phyloP scores from a whole-genome alignment of 2,797 vertebrate genomes.

The Manis crassicaudata region DNA sequence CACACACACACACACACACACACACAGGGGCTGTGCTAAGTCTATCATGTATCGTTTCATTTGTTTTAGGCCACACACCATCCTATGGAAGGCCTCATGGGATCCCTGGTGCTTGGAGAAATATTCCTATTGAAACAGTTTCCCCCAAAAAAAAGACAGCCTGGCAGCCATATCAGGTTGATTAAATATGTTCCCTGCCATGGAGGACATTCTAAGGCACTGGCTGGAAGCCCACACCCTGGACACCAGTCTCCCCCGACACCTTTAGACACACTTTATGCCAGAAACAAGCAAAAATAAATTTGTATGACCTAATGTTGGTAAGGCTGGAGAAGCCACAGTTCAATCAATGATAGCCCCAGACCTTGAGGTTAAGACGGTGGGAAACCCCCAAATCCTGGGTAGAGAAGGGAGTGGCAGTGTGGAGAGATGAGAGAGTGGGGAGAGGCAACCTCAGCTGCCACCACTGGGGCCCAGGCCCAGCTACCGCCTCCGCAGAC shows the following conservation, averaged over 20 bases:
- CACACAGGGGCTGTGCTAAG: fast-evolving
- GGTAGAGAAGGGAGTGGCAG: background rate
- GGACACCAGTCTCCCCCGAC: background rate
- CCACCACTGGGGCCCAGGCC: background rate
- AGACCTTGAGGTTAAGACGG: background rate
- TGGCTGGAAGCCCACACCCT: background rate
- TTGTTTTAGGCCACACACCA: background rate
- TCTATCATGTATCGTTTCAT: background rate
- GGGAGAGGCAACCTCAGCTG: too few relatives aligned
- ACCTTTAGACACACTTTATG: background rate
- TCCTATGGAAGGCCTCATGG: background rate
- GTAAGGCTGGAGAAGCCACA: background rate
- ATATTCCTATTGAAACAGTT: background rate
- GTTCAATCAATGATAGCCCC: background rate
- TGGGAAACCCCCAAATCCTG: slow-evolving; percentile 14
- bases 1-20: too few relatives aligned
- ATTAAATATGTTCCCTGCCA: too few relatives aligned
- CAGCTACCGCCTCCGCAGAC: background rate
- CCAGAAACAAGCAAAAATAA: background rate
- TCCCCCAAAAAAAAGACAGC: background rate
- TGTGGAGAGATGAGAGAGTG: fast-evolving
- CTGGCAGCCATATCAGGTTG: background rate
- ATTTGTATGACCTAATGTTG: background rate
- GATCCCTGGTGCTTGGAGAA: background rate
- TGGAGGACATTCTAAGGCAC: background rate